Evolutionary conservation across 2,888 invertebrate genomes (phyloP), one percentile per base, ranked within the genome.

Genomic region (Philereme transversata): DNA sequence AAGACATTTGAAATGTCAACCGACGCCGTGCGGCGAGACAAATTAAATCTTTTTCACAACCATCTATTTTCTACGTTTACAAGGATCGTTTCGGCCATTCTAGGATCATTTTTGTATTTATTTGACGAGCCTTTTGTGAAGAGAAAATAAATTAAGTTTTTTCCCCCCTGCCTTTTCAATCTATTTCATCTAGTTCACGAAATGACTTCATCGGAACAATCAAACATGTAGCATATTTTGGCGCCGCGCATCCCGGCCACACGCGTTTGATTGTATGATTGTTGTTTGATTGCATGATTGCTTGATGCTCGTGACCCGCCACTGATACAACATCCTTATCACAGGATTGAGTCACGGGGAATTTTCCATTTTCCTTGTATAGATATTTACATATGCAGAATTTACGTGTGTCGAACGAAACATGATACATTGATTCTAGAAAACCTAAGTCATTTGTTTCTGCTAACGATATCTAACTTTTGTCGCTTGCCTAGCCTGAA

Each of bases 311-410:
- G 57, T 51, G 62, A 57, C 53, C 40, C 46, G 65, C 43, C 67
- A 58, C 62, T 71, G 72, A 68, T 72, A 74, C 70, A 66, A 79
- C 78, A 80, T 83, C 82, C 82, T 82, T 77, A 77, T 81, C 80
- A 76, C 64, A 64, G 63, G 65, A 47, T 60, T 76, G 73, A 72
- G 48, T 75, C 71, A 69, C 4, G 50, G 44, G 40, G 40, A 57
- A 55, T 58, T 60, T 64, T 64, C 55, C 51, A 57, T 60, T 64
- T 57, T 60, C 57, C 59, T 36, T 41, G 36, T 38, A 35, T 50
- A 6, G 45, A 7, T 11, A 8, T 45, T 6, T 44, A 44, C 10
- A 5, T n/a, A 9, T 43, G 40, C 40, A 38, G 5, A 47, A 36
- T 44, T 22, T 38, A n/a, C 22, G 11, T 41, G 41, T 41, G 4